phyloP scores from a whole-genome alignment of 1,140 invertebrate species.

The Neocloeon triangulifer region DNA sequence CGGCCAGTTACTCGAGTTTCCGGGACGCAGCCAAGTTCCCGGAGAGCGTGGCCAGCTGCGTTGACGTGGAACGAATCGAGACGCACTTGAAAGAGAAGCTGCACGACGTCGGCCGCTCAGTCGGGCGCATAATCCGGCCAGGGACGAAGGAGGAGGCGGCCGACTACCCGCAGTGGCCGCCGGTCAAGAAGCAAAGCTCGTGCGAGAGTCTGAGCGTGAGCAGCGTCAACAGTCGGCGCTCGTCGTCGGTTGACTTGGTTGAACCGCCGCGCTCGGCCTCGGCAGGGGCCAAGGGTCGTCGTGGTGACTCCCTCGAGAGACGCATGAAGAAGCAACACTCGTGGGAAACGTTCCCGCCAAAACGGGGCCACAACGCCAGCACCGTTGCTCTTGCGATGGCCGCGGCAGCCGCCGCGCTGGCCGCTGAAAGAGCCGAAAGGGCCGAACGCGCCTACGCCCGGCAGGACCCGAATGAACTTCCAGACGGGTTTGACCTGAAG shows the following conservation, averaged over 20 bases:
- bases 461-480: conserved; percentile 15
- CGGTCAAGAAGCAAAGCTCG: conserved; percentile 11
- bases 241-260: conserved; percentile 8
- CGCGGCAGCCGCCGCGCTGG: not conserved
- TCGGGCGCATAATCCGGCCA: conserved; percentile 7
- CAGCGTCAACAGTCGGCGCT: conserved; percentile 7
- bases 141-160: conserved; percentile 4
- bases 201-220: conserved; percentile 12
- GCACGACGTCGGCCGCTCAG: conserved; percentile 10
- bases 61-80: conserved; percentile 17
- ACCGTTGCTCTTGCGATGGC: not conserved
- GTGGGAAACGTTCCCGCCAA: conserved; percentile 39
- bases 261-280: conserved; percentile 11
- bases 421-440: not conserved
- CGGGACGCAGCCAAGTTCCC: not conserved
- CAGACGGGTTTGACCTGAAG: conserved; percentile 10
- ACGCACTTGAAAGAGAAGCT: conserved; percentile 23
- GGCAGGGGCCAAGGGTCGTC: conserved; percentile 11
- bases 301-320: conserved; percentile 19
- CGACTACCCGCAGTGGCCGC: conserved; percentile 1
- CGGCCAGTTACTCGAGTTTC: too few relatives aligned
- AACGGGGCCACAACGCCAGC: conserved; percentile 8
- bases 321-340: conserved; percentile 34
- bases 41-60: conserved; percentile 1
- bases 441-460: conserved; percentile 5